Evolutionary conservation across 2,797 vertebrate species (phyloP), one percentile per base, ranked within the genome.

Genomic region (Urosaurus nigricauda): DNA sequence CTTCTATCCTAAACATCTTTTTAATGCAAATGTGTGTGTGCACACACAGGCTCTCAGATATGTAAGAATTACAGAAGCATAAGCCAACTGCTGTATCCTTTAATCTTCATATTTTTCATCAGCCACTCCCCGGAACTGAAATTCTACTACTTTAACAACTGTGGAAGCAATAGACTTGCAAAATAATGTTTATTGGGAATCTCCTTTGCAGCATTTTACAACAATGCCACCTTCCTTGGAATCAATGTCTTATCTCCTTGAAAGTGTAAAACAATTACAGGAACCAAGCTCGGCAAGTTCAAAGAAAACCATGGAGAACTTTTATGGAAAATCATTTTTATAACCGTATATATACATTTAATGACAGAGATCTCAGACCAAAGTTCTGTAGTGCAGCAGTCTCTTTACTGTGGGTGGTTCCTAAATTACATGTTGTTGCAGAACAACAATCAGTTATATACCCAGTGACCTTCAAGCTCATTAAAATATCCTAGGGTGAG

Each of bases 311-410:
- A 60, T 93, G 90, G 87, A 70, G 75, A 93, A 91, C 93, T 92
- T 93, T 95, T 95, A 94, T 92, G 92, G 91, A 94, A 94, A 94
- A 56, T 79, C 91, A 84, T 91, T 96, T 96, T 96, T 94, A 94
- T 94, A 95, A 93, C 91, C 87, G 87, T 75, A 32, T 87, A 79
- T 89, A 91, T 35, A 86, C 71, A 77, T 93, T 96, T 95, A 82
- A 13, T 0, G 0, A 87, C 86, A 88, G 90, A 92, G 90, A 91
- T 90, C 88, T 90, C 90, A 79, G 86, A 94, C 65, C 87, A 89
- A 56, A 2, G 79, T 51, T 92, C 91, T 86, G 35, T 73, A 89
- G 0, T 40, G 53, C 79, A 21, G 80, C 63, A 70, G 43, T 92
- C 92, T 79, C 86, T 92, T 86, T 84, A 32, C 29, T 80, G 29